Base-by-base conservation (phyloP, 2,797 vertebrate species). In the Lindbergichthys nudifrons region DNA sequence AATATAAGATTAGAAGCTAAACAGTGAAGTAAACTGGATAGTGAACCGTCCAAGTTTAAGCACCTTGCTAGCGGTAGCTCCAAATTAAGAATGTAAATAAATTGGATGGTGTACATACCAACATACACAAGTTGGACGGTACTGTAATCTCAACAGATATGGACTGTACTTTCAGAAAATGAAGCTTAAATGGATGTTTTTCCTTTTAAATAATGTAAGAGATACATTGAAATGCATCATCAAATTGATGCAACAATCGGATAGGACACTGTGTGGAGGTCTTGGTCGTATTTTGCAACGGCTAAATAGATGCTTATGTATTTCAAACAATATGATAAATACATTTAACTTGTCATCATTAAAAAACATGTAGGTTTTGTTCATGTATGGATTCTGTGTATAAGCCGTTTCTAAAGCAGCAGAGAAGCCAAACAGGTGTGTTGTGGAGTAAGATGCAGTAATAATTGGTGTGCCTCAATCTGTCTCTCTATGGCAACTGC, bases 381-480 rank as follows among this genome's bases (percentile, higher is more conserved):
- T 52, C 3, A 18, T 56, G 10, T 30, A 16, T 50, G 10, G 0
- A 46, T 39, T 52, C 30, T 70, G 73, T 46, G 14, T 16, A 19
- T 59, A 3, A 73, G 83, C 79, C 59, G 81, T 73, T 56, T 59
- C 53, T 56, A 53, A 65, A 73, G 45, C 75, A 56, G 54, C 74
- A 85, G 79, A 77, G 81, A 71, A 88, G 70, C 77, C 85, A 86
- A 89, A 85, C 87, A 88, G 89, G 92, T 90, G 87, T 94, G 91
- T 92, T 94, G 87, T 92, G 88, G 89, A 92, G 92, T 80, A 93
- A 87, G 80, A 80, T 84, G 87, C 87, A 84, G 64, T 88, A 87
- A 91, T 95, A 94, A 95, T 95, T 95, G 90, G 84, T 79, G 80
- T 86, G 89, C 89, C 83, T 93, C 83, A 51, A 83, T 91, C 83